These are phyloP conservation scores for Boulengeromyrus knoepffleri DNA, from an alignment of 2,113 vertebrate genomes.

Conservation along the genomic window DNA sequence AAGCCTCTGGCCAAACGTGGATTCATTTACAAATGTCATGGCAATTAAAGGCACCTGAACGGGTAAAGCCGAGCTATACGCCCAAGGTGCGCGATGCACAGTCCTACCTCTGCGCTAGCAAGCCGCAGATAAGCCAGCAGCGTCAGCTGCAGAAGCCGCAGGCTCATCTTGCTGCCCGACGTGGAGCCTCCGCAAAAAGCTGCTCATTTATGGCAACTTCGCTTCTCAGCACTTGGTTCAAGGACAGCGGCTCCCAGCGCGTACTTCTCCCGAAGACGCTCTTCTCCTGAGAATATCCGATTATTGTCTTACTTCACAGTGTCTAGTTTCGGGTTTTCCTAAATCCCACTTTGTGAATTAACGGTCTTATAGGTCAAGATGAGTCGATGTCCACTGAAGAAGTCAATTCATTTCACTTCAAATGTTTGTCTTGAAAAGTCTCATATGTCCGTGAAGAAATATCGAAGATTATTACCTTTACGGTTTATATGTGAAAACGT, in stretches of 20 bases:
- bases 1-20: background rate
- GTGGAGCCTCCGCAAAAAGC: slow-evolving; percentile 55
- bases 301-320: slow-evolving; percentile 6
- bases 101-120: slow-evolving; percentile 58
- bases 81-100: background rate
- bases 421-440: background rate
- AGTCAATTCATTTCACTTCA: background rate
- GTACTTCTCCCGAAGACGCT: slow-evolving; percentile 1
- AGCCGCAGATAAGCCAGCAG: slow-evolving; percentile 52
- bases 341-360: background rate
- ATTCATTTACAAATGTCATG: background rate
- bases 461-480: background rate
- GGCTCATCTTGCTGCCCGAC: slow-evolving; percentile 66
- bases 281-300: slow-evolving; percentile 28
- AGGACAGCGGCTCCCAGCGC: slow-evolving; percentile 38
- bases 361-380: background rate
- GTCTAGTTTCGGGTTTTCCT: background rate
- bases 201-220: slow-evolving; percentile 64
- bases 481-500: background rate
- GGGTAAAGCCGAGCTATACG: background rate
- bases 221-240: slow-evolving; percentile 50
- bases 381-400: slow-evolving; percentile 3
- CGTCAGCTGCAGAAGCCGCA: slow-evolving; percentile 59
- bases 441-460: background rate
- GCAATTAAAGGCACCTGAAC: background rate